Conservation (phyloP, 1,140 invertebrate genomes). For the Habropoda laboriosa region DNA sequence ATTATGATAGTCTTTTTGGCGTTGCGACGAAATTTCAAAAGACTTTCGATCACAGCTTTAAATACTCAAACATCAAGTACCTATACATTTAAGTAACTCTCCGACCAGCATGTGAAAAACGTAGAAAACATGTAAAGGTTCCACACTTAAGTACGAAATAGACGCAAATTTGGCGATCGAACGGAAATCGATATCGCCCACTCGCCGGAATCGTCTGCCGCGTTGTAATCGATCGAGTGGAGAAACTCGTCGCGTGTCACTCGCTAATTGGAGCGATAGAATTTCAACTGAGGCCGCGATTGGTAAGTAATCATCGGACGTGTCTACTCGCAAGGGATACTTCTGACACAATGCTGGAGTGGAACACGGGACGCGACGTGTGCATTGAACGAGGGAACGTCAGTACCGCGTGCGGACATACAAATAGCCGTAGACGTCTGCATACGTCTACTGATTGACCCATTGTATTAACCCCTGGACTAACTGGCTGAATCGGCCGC, state of each 20-base stretch:
- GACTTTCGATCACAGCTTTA: no score
- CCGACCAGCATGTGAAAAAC: not conserved
- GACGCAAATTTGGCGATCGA: conserved; percentile 4
- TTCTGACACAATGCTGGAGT: conserved; percentile 43
- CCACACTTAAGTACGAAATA: not conserved
- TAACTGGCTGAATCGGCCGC: conserved; percentile 58
- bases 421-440: conserved; percentile 32
- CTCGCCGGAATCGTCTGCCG: no score
- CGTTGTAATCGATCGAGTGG: not conserved
- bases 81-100: no score
- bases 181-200: not conserved
- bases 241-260: conserved; percentile 20
- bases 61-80: no score
- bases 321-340: conserved; percentile 29
- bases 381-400: conserved; percentile 5
- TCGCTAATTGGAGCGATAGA: conserved; percentile 55
- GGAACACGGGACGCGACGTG: not conserved
- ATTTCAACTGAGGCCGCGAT: conserved; percentile 36
- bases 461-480: conserved; percentile 62
- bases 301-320: conserved; percentile 13
- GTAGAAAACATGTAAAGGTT: no score
- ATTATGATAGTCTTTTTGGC: no score
- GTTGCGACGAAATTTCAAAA: no score
- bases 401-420: not conserved
- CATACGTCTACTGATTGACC: conserved; percentile 58